Conservation (phyloP, 2,113 vertebrate species). For the Muscicapa adusta region DNA sequence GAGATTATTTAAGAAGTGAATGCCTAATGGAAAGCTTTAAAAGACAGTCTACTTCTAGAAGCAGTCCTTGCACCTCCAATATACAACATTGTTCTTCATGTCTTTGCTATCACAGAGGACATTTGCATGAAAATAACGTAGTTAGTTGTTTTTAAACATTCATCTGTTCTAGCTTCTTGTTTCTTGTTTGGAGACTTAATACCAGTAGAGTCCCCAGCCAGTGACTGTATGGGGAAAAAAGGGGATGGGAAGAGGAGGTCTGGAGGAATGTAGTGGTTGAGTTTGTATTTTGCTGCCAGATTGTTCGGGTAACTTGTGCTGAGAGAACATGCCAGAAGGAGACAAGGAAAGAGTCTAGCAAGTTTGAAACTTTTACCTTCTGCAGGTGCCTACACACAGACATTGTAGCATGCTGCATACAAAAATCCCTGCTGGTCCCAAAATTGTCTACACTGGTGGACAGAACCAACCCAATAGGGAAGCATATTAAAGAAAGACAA, state of each 20-base stretch:
- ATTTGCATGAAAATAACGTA: neutral
- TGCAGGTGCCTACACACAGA: neutral
- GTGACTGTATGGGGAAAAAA: neutral
- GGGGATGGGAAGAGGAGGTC: neutral
- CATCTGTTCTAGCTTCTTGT: neutral
- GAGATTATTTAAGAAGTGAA: neutral
- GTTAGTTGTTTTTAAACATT: neutral
- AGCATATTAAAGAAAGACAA: neutral
- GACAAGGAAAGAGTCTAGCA: neutral
- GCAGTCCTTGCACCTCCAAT: neutral
- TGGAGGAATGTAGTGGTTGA: rapidly evolving
- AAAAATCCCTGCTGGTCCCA: neutral
- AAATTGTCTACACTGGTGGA: neutral
- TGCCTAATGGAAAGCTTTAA: neutral
- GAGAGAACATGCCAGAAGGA: neutral
- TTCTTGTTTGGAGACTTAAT: neutral
- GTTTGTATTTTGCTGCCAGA: neutral
- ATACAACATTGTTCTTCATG: neutral
- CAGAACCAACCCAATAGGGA: neutral
- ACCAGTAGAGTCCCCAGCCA: neutral
- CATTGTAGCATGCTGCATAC: neutral
- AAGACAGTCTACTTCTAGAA: neutral
- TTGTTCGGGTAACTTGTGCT: neutral
- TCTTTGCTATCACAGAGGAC: neutral
- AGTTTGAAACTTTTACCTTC: neutral